Conservation (phyloP, 1,140 invertebrate genomes). For the Sarcophaga peregrina region DNA sequence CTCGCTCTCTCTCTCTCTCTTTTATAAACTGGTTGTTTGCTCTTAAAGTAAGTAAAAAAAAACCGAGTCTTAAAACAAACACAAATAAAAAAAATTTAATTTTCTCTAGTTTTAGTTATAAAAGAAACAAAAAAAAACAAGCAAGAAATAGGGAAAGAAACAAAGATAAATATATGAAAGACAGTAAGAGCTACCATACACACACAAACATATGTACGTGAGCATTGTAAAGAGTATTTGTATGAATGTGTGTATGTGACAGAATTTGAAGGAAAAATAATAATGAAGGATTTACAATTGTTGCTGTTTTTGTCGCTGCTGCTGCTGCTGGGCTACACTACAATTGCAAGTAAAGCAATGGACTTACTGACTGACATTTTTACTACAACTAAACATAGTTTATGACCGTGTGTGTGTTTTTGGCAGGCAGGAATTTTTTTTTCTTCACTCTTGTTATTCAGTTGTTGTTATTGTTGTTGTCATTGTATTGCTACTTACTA, state of each 20-base stretch:
- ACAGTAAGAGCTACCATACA: background rate
- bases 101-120: too few species aligned
- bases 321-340: background rate
- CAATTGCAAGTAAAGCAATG: background rate
- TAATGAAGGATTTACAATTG: background rate
- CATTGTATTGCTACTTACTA: background rate
- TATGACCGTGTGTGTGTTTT: background rate
- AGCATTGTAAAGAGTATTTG: background rate
- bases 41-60: too few species aligned
- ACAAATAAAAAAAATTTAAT: too few species aligned
- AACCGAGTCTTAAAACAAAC: too few species aligned
- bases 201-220: background rate
- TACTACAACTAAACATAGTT: constrained; percentile 1
- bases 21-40: too few species aligned
- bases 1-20: too few species aligned
- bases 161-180: background rate
- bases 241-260: background rate
- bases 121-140: too few species aligned
- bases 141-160: background rate
- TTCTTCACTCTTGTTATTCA: background rate
- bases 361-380: constrained; percentile 22
- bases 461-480: background rate
- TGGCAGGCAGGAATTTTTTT: background rate
- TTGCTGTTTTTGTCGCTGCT: too few species aligned
- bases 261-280: background rate